Base-by-base conservation (phyloP, 1,140 invertebrate species). In the Diachasmimorpha longicaudata region DNA sequence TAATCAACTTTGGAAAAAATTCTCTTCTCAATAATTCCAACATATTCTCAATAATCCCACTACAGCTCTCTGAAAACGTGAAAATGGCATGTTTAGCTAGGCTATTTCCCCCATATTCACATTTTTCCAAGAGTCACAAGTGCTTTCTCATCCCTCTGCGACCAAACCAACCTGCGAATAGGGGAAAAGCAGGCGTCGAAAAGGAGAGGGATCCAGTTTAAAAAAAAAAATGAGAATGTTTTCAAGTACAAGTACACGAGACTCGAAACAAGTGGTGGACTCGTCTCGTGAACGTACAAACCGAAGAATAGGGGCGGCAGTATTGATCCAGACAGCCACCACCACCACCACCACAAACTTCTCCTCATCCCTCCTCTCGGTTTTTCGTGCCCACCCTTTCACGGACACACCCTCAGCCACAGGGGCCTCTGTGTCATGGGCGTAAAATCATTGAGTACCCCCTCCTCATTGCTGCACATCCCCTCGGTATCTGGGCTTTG, bases 231-330 rank as follows among this genome's bases (percentile, higher is more conserved):
- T 16, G 21, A 46, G 31, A 63, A 23, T 44, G 16, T 13, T 25
- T 63, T 21, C 52, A 67, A 67, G 46, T 39, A 42, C 46, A 37
- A 74, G 21, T 63, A 68, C 36, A 70, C 36, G 19, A 70, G 70
- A 68, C 25, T 36, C n/a, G 71, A 66, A 19, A 58, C 37, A 44
- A 74, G 58, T 67, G 58, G 31, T 55, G 31, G 48, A 73, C 39
- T 39, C 66, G 70, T 52, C 48, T 72, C 39, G 70, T 63, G 69
- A 63, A 75, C 66, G 69, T 73, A 73, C 44, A 72, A 79, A 76
- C 77, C 70, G 79, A 85, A 86, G 84, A 88, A 88, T 86, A 86
- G 83, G 69, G 83, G 82, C 82, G 83, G 84, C 83, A 85, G 86
- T 88, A 88, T 88, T 88, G 86, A 88, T 88, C 86, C 81, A 75